A percentile compares a stretch with the other conserved stretches of the same genome.
phyloP scores from a whole-genome alignment of 2,888 invertebrate genomes.

The Pristionchus entomophagus region DNA sequence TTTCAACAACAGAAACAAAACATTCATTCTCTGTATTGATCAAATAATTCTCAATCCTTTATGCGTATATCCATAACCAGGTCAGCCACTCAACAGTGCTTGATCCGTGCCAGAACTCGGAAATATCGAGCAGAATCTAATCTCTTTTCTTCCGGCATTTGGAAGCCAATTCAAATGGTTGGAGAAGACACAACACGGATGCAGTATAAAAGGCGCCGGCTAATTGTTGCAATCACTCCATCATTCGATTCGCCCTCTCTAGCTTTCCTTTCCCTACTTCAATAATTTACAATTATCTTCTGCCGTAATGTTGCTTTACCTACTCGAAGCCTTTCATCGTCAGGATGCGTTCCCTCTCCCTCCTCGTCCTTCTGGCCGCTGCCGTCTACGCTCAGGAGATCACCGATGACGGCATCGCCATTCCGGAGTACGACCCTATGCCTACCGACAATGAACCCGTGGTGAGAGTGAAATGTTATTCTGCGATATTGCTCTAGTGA shows the following conservation, averaged over 20 bases:
- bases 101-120: neutral
- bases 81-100: too few species aligned
- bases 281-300: neutral
- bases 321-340: neutral
- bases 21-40: too few species aligned
- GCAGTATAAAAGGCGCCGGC: conserved; percentile 10
- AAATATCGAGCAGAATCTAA: neutral
- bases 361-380: conserved; percentile 3
- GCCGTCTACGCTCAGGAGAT: neutral
- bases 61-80: too few species aligned
- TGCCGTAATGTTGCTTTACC: neutral
- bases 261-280: neutral
- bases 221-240: conserved; percentile 18
- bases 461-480: too few species aligned
- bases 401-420: conserved; percentile 17
- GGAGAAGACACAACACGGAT: conserved; percentile 1
- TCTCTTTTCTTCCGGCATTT: conserved; percentile 13
- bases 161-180: neutral
- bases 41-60: too few species aligned
- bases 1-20: too few species aligned
- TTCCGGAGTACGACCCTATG: conserved; percentile 29
- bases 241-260: neutral
- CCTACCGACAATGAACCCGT: conserved; percentile 7
- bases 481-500: neutral
- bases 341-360: conserved; percentile 30